Percentiles rank a stretch among this genome's conserved stretches.
Conservation (phyloP, 1,140 invertebrate genomes). For the Drosophila biarmipes region DNA sequence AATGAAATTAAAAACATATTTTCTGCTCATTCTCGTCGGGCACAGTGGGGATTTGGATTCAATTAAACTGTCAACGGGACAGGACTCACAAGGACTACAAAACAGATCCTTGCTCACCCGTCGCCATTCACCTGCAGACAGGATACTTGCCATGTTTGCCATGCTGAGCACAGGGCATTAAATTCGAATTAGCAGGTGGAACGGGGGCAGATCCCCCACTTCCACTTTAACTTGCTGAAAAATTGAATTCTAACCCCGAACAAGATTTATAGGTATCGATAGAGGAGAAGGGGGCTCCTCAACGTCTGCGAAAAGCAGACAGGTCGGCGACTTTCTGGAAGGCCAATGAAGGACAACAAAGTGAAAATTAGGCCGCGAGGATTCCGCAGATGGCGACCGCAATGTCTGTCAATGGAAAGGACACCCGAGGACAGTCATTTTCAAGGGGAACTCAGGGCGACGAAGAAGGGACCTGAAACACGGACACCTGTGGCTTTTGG, state of each 20-base stretch:
- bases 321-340: slow-evolving; percentile 16
- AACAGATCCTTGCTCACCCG: slow-evolving; percentile 1
- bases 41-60: slow-evolving; percentile 68
- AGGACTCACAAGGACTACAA: slow-evolving; percentile 19
- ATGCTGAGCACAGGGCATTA: slow-evolving; percentile 46
- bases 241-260: slow-evolving; percentile 38
- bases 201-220: background rate
- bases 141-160: slow-evolving; percentile 59
- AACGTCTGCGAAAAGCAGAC: slow-evolving; percentile 26
- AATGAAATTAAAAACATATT: slow-evolving; percentile 77
- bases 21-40: slow-evolving; percentile 44
- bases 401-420: slow-evolving; percentile 49
- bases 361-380: slow-evolving; percentile 52
- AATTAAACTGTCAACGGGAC: slow-evolving; percentile 74
- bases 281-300: background rate
- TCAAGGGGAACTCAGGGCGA: slow-evolving; percentile 8
- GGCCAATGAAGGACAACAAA: slow-evolving; percentile 49
- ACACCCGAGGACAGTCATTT: slow-evolving; percentile 27
- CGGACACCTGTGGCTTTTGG: slow-evolving; percentile 59
- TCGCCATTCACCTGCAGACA: slow-evolving; percentile 21
- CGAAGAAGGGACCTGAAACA: slow-evolving; percentile 19
- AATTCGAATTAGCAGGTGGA: slow-evolving; percentile 47
- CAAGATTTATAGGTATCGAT: slow-evolving; percentile 51
- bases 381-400: slow-evolving; percentile 50
- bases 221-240: slow-evolving; percentile 30